Percentiles rank a stretch among this genome's conserved stretches.
phyloP scores from a whole-genome alignment of 35 echinoderm and acorn worm genomes.

The Apostichopus parvimensis region DNA sequence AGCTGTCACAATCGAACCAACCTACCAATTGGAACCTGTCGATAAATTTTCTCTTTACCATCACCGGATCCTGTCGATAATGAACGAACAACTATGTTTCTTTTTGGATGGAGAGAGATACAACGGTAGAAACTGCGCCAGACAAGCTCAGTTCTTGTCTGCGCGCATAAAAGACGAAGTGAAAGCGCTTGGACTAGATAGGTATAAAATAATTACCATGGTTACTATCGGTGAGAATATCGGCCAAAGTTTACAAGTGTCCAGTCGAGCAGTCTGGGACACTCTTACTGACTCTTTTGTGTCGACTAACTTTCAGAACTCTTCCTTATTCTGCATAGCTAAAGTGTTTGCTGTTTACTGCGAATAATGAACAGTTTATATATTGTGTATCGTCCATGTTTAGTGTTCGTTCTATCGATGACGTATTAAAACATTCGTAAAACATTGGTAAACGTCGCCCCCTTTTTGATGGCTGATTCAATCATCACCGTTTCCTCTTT shows the following conservation, averaged over 20 bases:
- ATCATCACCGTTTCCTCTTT: no score
- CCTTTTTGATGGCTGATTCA: no score
- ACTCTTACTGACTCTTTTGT: constrained; percentile 67
- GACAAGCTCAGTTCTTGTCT: constrained; percentile 39
- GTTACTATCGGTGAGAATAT: constrained; percentile 70
- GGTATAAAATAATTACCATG: constrained; percentile 73
- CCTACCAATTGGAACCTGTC: constrained; percentile 61
- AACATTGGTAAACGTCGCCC: no score
- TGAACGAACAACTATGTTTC: constrained; percentile 32
- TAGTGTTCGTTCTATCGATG: no score
- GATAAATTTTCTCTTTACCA: constrained; percentile 50
- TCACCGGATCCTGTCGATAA: constrained; percentile 42
- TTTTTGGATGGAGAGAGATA: constrained; percentile 53
- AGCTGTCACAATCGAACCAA: constrained; percentile 49
- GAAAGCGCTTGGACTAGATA: constrained; percentile 58
- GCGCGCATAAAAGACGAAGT: constrained; percentile 64
- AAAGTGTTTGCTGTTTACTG: constrained; percentile 79
- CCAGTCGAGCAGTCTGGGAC: constrained; percentile 74
- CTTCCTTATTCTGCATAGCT: constrained; percentile 74
- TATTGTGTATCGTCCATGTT: no score
- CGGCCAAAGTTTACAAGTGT: constrained; percentile 47
- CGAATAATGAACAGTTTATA: constrained; percentile 56
- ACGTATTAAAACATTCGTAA: no score
- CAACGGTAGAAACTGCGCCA: constrained; percentile 55
- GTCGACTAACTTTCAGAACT: constrained; percentile 62